phyloP scores from a whole-genome alignment of 2,888 invertebrate genomes.

The Microplitis deprimator region DNA sequence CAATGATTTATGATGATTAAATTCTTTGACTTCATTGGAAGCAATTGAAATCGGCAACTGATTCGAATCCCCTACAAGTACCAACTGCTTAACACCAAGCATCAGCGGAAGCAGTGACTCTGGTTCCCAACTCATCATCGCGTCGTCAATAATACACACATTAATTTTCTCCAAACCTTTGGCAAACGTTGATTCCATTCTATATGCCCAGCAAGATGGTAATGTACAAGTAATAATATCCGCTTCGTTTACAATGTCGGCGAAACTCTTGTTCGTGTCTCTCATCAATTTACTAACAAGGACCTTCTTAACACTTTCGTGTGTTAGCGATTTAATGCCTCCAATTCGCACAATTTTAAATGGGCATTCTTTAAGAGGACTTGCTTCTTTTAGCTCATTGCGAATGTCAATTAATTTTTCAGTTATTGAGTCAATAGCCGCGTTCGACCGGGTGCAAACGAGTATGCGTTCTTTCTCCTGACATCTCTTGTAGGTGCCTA shows the following conservation, averaged over 20 bases:
- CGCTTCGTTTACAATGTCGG: constrained; percentile 65
- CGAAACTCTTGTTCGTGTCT: too few species aligned
- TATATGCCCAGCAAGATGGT: constrained; percentile 72
- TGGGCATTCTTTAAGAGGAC: too few species aligned
- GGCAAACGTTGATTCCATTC: constrained; percentile 67
- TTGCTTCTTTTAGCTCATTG: too few species aligned
- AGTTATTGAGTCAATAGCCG: too few species aligned
- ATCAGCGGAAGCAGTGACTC: constrained; percentile 86
- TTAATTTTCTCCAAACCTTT: constrained; percentile 54
- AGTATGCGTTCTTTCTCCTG: too few species aligned
- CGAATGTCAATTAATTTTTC: too few species aligned
- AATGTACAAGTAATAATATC: constrained; percentile 83
- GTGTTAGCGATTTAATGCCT: too few species aligned
- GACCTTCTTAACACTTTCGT: too few species aligned
- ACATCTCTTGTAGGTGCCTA: too few species aligned
- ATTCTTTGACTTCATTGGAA: constrained; percentile 81
- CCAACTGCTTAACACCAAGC: constrained; percentile 81
- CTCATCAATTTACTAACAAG: too few species aligned
- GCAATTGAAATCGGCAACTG: constrained; percentile 87
- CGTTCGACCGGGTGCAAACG: too few species aligned
- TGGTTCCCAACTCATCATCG: constrained; percentile 88
- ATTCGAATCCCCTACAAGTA: constrained; percentile 90
- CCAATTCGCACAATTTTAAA: too few species aligned
- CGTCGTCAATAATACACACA: constrained; percentile 87
- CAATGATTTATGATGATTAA: constrained; percentile 82